Evolutionary conservation across 2,888 invertebrate genomes (phyloP).

Genomic region (Syrista parreyssii): DNA sequence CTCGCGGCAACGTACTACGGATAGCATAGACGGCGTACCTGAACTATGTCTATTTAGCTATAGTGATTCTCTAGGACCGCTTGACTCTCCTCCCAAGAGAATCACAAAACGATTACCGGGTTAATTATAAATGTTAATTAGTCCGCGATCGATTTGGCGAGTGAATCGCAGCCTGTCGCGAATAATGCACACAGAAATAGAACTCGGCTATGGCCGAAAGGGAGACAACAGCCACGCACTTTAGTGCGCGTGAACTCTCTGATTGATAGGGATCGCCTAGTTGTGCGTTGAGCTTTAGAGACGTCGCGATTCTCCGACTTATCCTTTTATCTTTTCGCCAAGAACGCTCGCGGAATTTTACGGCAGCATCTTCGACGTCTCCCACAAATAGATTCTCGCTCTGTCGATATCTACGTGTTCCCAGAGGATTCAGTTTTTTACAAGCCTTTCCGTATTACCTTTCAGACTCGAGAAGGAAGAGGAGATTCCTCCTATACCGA

Average conservation of each 20-base stretch:
- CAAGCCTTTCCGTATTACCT: conserved; percentile 9
- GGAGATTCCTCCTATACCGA: conserved; percentile 61
- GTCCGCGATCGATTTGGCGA: conserved; percentile 65
- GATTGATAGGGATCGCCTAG: conserved; percentile 42
- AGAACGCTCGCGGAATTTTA: background rate
- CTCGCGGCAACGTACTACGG: too few species aligned
- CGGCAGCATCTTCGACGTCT: background rate
- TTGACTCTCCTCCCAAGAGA: conserved; percentile 11
- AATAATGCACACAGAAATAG: conserved; percentile 64
- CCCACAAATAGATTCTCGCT: background rate
- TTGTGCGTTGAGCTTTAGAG: background rate
- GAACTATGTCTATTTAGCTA: background rate
- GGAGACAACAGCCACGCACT: conserved; percentile 41
- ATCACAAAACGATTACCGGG: conserved; percentile 42
- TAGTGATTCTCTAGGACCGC: background rate
- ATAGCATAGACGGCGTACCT: too few species aligned
- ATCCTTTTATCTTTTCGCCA: background rate
- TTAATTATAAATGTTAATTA: conserved; percentile 66
- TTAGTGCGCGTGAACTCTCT: conserved; percentile 47
- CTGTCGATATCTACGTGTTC: background rate
- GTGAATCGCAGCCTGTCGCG: conserved; percentile 57
- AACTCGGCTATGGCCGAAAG: conserved; percentile 45
- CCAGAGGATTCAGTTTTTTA: background rate
- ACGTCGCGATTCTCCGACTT: background rate
- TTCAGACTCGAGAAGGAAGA: conserved; percentile 57